Base-by-base conservation (phyloP, 2,113 vertebrate species). In the Colaptes auratus region DNA sequence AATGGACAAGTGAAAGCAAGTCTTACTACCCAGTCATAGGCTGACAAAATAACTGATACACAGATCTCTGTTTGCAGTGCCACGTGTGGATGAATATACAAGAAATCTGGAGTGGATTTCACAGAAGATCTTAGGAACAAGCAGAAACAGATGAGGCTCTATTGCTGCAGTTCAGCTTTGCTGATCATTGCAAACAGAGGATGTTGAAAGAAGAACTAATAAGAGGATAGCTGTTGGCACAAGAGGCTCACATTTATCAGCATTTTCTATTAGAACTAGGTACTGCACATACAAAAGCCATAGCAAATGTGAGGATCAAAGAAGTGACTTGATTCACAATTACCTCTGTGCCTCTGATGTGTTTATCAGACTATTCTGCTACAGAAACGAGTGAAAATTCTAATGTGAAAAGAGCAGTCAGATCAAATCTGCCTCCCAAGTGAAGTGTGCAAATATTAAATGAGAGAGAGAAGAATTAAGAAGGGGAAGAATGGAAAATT, bases 141-240 rank as follows among this genome's bases (percentile, higher is more conserved):
- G 20, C 14, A 8, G 39, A 90, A 91, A 72, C 48, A 92, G 31
- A 25, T 82, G 73, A 92, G 14, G 20, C 10, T 92, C 80, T 84
- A 35, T 61, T 86, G 44, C 48, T 65, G n/a, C 23, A 39, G 67
- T 63, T 89, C 67, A 80, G 67, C 60, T 95, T 94, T 94, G 71
- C 91, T 95, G 67, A 96, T 36, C 52, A 73, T 50, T 91, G 52
- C 67, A 87, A 89, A 88, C 83, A 83, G 1, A 8, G 28, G 9
- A 52, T 67, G 36, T 90, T 92, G 73, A 84, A 94, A 92, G 80
- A 86, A 86, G 64, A 93, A 35, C 75, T 96, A 89, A 36, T 70
- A 90, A 79, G 78, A 85, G 39, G 28, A 82, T 89, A 86, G 81
- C 42, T 90, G 65, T 83, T 89, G 66, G 55, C 44, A 25, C 83